phyloP scores from a whole-genome alignment of 2,113 vertebrate genomes.

The Microcebus tavaratra region DNA sequence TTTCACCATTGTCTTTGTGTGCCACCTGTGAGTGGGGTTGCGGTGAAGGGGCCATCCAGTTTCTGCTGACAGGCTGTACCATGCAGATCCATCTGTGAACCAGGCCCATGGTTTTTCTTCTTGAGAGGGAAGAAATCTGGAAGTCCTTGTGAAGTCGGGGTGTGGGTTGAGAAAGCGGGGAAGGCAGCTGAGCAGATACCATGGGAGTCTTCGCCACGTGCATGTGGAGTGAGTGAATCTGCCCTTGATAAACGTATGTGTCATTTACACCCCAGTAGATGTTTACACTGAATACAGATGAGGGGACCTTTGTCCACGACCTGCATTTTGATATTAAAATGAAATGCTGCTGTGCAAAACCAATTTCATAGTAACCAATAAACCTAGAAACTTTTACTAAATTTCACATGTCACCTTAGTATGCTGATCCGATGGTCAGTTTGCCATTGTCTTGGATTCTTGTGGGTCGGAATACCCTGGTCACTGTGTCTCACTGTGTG shows the following conservation, averaged over 20 bases:
- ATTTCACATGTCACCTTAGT: not conserved
- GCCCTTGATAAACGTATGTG: too few species aligned
- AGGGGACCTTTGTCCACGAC: too few species aligned
- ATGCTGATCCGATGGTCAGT: not conserved
- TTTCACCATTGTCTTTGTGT: not conserved
- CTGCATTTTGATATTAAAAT: not conserved
- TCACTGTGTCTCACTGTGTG: not conserved
- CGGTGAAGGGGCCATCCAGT: not conserved
- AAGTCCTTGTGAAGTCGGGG: not conserved
- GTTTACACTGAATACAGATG: too few species aligned
- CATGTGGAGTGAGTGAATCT: not conserved
- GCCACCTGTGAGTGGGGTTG: not conserved
- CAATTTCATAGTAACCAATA: not conserved
- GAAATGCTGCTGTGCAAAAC: not conserved
- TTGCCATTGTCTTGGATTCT: not conserved
- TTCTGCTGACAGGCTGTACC: fast-evolving
- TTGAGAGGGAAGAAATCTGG: not conserved
- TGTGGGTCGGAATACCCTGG: not conserved
- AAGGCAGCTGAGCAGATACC: not conserved
- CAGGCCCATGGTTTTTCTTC: not conserved
- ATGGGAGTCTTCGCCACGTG: not conserved
- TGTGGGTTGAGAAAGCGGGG: not conserved
- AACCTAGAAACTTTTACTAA: not conserved
- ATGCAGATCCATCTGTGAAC: not conserved
- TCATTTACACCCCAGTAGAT: too few species aligned